Conservation (phyloP, 2,888 invertebrate species). For the Oscheius sp. region DNA sequence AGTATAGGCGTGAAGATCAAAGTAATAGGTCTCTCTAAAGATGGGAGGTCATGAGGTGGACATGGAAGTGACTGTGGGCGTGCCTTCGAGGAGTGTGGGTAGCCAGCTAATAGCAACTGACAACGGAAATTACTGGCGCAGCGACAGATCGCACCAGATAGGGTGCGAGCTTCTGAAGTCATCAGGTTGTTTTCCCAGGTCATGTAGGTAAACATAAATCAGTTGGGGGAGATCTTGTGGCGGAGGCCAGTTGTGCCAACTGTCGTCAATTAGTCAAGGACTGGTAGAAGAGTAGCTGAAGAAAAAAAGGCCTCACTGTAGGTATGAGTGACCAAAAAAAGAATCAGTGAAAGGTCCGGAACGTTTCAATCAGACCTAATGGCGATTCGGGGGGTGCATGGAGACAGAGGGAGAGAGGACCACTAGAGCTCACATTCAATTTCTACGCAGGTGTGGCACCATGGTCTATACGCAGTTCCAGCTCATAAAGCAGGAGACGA, state of each 20-base stretch:
- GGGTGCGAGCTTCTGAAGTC: not conserved
- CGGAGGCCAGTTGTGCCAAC: no score
- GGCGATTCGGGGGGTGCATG: no score
- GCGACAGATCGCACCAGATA: slow-evolving; percentile 40
- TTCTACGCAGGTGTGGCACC: slow-evolving; percentile 22
- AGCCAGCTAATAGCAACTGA: slow-evolving; percentile 40
- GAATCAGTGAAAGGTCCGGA: no score
- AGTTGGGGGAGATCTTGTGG: not conserved
- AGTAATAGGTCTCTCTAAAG: no score
- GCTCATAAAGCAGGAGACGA: slow-evolving; percentile 34
- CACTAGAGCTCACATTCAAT: not conserved
- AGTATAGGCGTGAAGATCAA: no score
- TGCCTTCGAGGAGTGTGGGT: slow-evolving; percentile 24
- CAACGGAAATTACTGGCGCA: slow-evolving; percentile 40
- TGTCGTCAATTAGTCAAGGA: no score
- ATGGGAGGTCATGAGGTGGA: slow-evolving; percentile 20
- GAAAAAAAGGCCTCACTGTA: no score
- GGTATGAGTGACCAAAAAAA: no score
- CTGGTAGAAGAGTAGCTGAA: no score
- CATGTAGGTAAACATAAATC: not conserved
- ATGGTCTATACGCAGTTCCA: slow-evolving; percentile 13
- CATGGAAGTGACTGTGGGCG: slow-evolving; percentile 36
- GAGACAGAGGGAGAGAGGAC: no score
- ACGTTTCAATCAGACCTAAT: no score
- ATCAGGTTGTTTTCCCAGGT: not conserved